A percentile compares a stretch with the other conserved stretches of the same genome.
These are phyloP conservation scores for Pipistrellus nathusii DNA, from an alignment of 2,797 vertebrate species.

Conservation along the genomic window DNA sequence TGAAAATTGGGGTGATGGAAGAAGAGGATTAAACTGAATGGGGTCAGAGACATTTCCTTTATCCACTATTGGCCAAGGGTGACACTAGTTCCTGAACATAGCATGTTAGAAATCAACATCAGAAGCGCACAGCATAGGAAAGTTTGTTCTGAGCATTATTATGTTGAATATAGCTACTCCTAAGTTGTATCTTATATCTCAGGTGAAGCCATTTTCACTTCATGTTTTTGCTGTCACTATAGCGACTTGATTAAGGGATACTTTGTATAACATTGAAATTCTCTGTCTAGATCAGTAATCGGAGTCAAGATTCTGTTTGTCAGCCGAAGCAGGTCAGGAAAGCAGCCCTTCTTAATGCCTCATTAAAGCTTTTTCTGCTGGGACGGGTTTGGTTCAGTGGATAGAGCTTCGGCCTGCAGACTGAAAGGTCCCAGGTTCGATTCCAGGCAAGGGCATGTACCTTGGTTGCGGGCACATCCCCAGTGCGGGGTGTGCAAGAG, in stretches of 20 bases:
- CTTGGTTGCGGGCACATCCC: too few relatives aligned
- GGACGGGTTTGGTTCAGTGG: too few relatives aligned
- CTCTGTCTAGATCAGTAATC: slow-evolving; percentile 12
- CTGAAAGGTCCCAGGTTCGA: too few relatives aligned
- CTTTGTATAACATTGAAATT: slow-evolving; percentile 36
- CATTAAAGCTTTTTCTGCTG: slow-evolving; percentile 28
- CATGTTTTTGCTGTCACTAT: slow-evolving; percentile 20
- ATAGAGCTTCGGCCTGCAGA: too few relatives aligned
- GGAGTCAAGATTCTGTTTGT: slow-evolving; percentile 20
- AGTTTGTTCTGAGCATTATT: not conserved
- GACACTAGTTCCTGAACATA: not conserved
- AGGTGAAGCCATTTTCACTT: not conserved
- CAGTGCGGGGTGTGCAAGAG: too few relatives aligned
- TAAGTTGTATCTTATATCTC: not conserved
- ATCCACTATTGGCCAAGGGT: not conserved
- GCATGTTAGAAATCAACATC: not conserved
- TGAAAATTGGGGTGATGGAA: not conserved
- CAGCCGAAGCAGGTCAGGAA: not conserved
- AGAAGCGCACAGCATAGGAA: not conserved
- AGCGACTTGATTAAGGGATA: slow-evolving; percentile 21
- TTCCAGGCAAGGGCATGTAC: too few relatives aligned
- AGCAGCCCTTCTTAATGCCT: not conserved
- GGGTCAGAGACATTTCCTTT: not conserved
- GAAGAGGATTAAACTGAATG: not conserved
- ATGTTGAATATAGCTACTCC: not conserved